Base-by-base conservation (phyloP, 2,113 vertebrate species). In the Sisor rabdophorus region DNA sequence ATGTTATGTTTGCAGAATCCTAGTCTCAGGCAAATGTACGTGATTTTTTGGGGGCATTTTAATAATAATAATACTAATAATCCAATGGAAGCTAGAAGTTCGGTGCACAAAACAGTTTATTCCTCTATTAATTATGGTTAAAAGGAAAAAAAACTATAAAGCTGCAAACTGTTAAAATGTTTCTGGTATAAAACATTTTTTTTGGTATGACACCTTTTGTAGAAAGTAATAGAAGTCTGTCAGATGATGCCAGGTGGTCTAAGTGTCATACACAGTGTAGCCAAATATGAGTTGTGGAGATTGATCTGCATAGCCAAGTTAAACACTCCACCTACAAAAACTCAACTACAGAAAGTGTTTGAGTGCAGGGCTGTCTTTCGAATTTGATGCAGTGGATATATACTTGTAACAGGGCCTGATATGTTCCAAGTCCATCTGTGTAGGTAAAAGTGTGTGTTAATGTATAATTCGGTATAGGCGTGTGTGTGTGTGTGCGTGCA, bases 301-400 rank as follows among this genome's bases (percentile, higher is more conserved):
- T 58, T 11, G 16, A 26, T 59, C 4, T 60, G 22, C 8, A 13
- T 48, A 26, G 17, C 20, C 55, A 24, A 44, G 2, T 28, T 10
- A 26, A 53, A 15, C 54, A 44, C 48, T 44, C n/a, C n/a, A n/a
- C n/a, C n/a, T 67, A 24, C n/a, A 48, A 48, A 48, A 22, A 22
- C n/a, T 24, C 53, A 55, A 47, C 32, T 58, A 68, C 22, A 44
- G 63, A 36, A 68, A 58, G 63, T 20, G 47, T 65, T 48, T 28
- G 22, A 20, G 32, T 67, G 40, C 59, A 67, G 19, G 61, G 9
- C 24, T 67, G 47, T 16, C 4, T 56, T 68, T 68, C 16, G 12
- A 17, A 24, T 67, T 67, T 16, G 19, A 47, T 10, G 30, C 20
- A 40, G 11, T 64, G 9, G 12, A 22, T 47, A n/a, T 9, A 12